Percentiles rank a stretch among this genome's conserved stretches.
Conservation (phyloP, 30 jellyfish, hydroid and myxozoan genomes). For the Calvadosia cruxmelitensis region DNA sequence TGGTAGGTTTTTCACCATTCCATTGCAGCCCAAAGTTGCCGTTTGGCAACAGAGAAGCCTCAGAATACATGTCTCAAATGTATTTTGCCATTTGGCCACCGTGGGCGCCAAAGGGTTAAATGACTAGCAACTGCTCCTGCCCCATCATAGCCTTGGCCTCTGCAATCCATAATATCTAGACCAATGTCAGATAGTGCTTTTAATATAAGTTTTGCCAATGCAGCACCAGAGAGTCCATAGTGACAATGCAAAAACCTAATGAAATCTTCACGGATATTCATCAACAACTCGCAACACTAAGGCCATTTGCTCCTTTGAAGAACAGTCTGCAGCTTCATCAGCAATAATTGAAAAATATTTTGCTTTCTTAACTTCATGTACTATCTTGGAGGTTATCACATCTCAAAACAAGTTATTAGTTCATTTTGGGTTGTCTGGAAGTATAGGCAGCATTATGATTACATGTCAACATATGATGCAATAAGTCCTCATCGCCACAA, state of each 20-base stretch:
- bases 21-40: no score
- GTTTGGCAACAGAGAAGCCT: no score
- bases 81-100: no score
- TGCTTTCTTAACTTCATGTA: slow-evolving; percentile 11
- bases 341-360: slow-evolving; percentile 31
- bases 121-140: slow-evolving; percentile 31
- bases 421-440: slow-evolving; percentile 48
- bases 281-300: slow-evolving; percentile 19
- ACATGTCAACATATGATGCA: slow-evolving; percentile 16
- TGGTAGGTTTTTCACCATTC: no score
- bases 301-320: slow-evolving; percentile 29
- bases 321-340: slow-evolving; percentile 40
- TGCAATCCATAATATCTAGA: slow-evolving; percentile 12
- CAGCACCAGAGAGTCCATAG: slow-evolving; percentile 14
- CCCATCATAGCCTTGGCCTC: slow-evolving; percentile 52
- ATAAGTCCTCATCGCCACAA: slow-evolving; percentile 29
- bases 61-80: no score
- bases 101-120: no score
- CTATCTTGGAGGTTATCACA: slow-evolving; percentile 8
- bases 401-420: slow-evolving; percentile 18
- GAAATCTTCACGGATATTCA: slow-evolving; percentile 25
- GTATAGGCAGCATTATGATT: slow-evolving; percentile 43
- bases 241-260: slow-evolving; percentile 10
- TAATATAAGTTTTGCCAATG: slow-evolving; percentile 10
- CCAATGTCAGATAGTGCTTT: slow-evolving; percentile 17